Base-by-base conservation (phyloP, 1,140 invertebrate genomes). In the Nebria ingens region DNA sequence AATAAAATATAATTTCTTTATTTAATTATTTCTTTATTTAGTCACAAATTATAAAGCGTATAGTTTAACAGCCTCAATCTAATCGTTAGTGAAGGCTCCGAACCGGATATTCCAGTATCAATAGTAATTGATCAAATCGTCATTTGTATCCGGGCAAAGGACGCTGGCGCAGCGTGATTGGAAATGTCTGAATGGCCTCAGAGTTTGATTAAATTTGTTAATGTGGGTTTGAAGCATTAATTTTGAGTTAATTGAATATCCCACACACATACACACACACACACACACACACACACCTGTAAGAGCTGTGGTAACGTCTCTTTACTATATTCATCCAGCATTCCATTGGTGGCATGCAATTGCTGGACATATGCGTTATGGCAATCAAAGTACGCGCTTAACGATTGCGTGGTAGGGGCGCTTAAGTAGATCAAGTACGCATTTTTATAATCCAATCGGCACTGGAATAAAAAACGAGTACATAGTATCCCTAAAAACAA, bases 341-440 rank as follows among this genome's bases (percentile, higher is more conserved):
- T 92, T 13, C 89, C 89, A 68, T 97, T 97, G 52, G 92, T 92
- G 25, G 91, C 89, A 59, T 90, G 85, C 58, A 97, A 72, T 66
- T 96, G 92, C 59, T 93, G 88, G 15, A 96, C 85, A 73, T 97
- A 97, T 45, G 84, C 84, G 73, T 97, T 97, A 76, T 97, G 93
- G 12, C 88, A 83, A 68, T 94, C 91, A 64, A 91, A 84, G 71
- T 95, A 94, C 34, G 80, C 79, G 23, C 85, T 85, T 56, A 91
- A 71, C 40, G 80, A 80, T 52, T 81, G 79, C 56, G 80, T 81
- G 57, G 76, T 83, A 65, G 81, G 77, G 63, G 70, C 78, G 73
- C 72, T 81, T 70, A 73, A 79, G 65, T 93, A 84, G 45, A 81
- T 78, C 56, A 85, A 74, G 67, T 91, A 91, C 25, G 91, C 85